Base-by-base conservation (phyloP, 2,888 invertebrate genomes). In the Pilophorus perplexus region DNA sequence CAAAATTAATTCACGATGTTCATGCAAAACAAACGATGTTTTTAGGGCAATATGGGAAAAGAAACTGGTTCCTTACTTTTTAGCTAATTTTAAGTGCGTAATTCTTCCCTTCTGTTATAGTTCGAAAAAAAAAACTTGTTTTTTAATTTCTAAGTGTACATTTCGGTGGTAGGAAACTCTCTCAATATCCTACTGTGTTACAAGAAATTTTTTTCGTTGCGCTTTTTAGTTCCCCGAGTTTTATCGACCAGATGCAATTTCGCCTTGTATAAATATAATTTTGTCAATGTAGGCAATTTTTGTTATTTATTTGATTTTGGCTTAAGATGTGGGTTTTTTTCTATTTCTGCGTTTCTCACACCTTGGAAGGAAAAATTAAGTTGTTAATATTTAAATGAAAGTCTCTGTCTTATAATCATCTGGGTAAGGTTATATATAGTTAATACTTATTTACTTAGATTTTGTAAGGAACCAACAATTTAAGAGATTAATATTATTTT, bases 401-500 rank as follows among this genome's bases (percentile, higher is more conserved):
- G 67, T 65, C 69, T 65, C 69, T 64, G 48, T 67, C 50, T 48
- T 64, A 59, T 69, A 46, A 64, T 67, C 55, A 64, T 50, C 40
- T 44, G 62, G 62, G 62, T 46, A 57, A 64, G 64, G 67, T 64
- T 64, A 46, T 62, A 60, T 55, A 66, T 38, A 55, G 37, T 28
- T 44, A 28, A 57, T 23, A 59, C 59, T 69, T 69, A 69, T 69
- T 69, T 69, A 69, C 66, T 68, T 69, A 69, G 67, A 67, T 69
- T n/a, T 69, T 14, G 62, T 62, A 62, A 62, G 62, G 62, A 62
- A 62, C 62, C 62, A 62, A 62, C 46, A 59, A 55, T 20, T 67
- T 67, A 64, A 67, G 67, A 69, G 67, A 67, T 67, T 69, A 67
- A 68, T 67, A 67, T 67, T 69, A 69, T 69, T 69, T 69, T 69